These are phyloP conservation scores for Callospermophilus lateralis DNA, from an alignment of 2,113 vertebrate species.

Conservation along the genomic window DNA sequence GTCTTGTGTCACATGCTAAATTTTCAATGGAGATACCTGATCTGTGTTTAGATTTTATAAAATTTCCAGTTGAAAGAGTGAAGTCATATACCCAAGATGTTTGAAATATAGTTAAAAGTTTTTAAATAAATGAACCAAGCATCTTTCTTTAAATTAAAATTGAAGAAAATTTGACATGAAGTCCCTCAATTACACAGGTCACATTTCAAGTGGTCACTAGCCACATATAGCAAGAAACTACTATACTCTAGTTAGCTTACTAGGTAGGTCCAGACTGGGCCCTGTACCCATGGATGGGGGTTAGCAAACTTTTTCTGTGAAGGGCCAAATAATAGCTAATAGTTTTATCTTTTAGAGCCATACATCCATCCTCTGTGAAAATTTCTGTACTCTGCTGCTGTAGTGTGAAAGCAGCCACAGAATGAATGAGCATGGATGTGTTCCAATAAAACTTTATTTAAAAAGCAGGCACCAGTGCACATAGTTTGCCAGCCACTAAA, in stretches of 20 bases:
- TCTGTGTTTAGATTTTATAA: slow-evolving; percentile 16
- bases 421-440: background rate
- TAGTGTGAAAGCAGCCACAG: background rate
- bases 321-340: background rate
- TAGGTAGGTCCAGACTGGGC: background rate
- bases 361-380: background rate
- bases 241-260: too few relatives aligned
- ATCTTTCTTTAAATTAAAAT: slow-evolving; percentile 10
- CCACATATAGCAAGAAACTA: too few relatives aligned
- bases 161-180: background rate
- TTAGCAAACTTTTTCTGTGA: background rate
- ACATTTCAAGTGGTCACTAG: background rate
- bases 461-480: background rate
- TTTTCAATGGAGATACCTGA: background rate
- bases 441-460: slow-evolving; percentile 61
- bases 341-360: background rate
- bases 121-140: background rate
- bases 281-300: too few relatives aligned
- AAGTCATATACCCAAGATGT: background rate
- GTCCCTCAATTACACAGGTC: background rate
- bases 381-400: background rate
- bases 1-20: slow-evolving; percentile 6
- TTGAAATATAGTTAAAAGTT: background rate
- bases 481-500: background rate
- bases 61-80: slow-evolving; percentile 25